Percentiles rank a stretch among this genome's conserved stretches.
Conservation (phyloP, 2,888 invertebrate species). For the Aproaerema taeniolella region DNA sequence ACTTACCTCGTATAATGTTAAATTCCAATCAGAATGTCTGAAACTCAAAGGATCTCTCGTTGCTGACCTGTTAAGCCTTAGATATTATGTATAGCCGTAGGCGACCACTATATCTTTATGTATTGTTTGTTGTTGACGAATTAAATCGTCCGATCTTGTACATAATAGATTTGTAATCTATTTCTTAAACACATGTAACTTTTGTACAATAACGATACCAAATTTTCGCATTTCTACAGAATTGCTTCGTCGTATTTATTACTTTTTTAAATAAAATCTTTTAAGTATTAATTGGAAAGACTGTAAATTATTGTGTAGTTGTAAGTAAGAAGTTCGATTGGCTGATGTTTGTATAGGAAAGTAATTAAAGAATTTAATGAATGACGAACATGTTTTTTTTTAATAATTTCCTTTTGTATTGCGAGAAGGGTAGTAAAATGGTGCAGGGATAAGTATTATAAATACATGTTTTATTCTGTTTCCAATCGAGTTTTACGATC, state of each 20-base stretch:
- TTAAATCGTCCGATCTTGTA: constrained; percentile 56
- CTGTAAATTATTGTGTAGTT: constrained; percentile 75
- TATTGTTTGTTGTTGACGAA: constrained; percentile 52
- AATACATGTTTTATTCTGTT: constrained; percentile 56
- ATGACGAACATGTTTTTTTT: constrained; percentile 36
- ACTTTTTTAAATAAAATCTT: constrained; percentile 58
- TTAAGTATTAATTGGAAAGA: constrained; percentile 75
- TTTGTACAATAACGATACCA: constrained; percentile 76
- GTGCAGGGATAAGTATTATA: constrained; percentile 39
- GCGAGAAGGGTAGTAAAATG: constrained; percentile 36
- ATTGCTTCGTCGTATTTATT: constrained; percentile 71
- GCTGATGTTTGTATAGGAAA: constrained; percentile 73
- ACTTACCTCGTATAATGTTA: constrained; percentile 59
- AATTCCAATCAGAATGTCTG: constrained; percentile 16
- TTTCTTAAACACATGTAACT: constrained; percentile 55
- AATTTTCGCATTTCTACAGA: constrained; percentile 70
- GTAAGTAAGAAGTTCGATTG: constrained; percentile 50
- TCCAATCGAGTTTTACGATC: constrained; percentile 62
- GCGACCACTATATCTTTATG: constrained; percentile 43
- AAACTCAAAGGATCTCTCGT: constrained; percentile 59
- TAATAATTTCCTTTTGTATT: constrained; percentile 24
- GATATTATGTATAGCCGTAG: constrained; percentile 53
- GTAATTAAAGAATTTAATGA: constrained; percentile 72
- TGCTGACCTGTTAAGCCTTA: constrained; percentile 46
- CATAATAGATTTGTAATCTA: constrained; percentile 57